phyloP scores from a whole-genome alignment of 2,888 invertebrate genomes.

The Scaptomyza reducta region DNA sequence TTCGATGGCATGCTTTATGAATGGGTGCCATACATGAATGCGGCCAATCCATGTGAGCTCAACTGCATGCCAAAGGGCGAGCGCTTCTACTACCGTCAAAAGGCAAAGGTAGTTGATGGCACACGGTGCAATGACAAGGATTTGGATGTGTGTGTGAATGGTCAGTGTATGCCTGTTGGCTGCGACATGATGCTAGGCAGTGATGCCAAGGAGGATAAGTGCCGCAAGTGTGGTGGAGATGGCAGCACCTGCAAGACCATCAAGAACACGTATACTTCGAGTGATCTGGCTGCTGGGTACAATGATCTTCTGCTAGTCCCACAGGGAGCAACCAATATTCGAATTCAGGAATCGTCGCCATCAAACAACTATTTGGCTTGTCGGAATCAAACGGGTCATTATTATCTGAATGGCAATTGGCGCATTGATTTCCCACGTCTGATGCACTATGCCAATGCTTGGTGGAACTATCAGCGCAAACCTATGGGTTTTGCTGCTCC shows the following conservation, averaged over 20 bases:
- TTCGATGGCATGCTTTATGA: slow-evolving; percentile 93
- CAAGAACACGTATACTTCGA: slow-evolving; percentile 88
- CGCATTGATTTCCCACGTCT: slow-evolving; percentile 95
- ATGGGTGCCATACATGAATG: slow-evolving; percentile 95
- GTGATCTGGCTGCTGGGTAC: slow-evolving; percentile 93
- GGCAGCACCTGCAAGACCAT: slow-evolving; percentile 94
- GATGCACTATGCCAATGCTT: slow-evolving; percentile 91
- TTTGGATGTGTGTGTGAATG: slow-evolving; percentile 97
- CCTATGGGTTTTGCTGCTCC: slow-evolving; percentile 92
- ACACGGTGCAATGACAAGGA: slow-evolving; percentile 92
- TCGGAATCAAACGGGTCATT: slow-evolving; percentile 91
- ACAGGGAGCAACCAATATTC: slow-evolving; percentile 95
- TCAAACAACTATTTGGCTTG: slow-evolving; percentile 96
- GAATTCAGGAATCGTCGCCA: slow-evolving; percentile 90
- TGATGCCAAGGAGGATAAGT: slow-evolving; percentile 93
- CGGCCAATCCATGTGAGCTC: slow-evolving; percentile 95
- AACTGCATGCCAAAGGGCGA: slow-evolving; percentile 97
- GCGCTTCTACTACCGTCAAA: slow-evolving; percentile 95
- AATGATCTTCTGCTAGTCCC: slow-evolving; percentile 96
- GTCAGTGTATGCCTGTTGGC: slow-evolving; percentile 95
- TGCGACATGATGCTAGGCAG: slow-evolving; percentile 98
- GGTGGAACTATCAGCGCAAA: slow-evolving; percentile 94
- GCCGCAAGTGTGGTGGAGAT: slow-evolving; percentile 96
- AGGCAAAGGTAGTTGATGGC: slow-evolving; percentile 91
- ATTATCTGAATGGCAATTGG: slow-evolving; percentile 97